Conservation (phyloP, 2,888 invertebrate species). For the Hermaeophaga mercurialis region DNA sequence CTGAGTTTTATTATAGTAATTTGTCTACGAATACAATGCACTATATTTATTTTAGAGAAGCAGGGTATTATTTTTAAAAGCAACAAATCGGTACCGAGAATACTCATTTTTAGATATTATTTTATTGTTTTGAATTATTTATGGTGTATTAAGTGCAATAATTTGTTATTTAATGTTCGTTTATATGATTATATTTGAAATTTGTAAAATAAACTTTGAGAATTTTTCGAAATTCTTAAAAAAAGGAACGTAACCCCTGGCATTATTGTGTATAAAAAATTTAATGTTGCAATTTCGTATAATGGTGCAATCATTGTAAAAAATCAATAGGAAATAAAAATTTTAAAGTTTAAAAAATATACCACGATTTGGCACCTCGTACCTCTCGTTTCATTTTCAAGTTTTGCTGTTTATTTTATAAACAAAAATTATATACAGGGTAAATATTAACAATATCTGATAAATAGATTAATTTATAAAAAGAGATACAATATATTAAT, state of each 20-base stretch:
- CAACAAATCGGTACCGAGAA: conserved; percentile 38
- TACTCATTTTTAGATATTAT: conserved; percentile 31
- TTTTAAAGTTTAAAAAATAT: conserved; percentile 43
- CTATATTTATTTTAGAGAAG: no score
- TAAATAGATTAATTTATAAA: conserved; percentile 53
- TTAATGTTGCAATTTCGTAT: conserved; percentile 56
- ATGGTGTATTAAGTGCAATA: conserved; percentile 38
- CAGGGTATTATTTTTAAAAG: conserved; percentile 31
- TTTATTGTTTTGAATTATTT: conserved; percentile 20
- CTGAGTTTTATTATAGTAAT: no score
- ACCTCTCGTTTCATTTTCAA: conserved; percentile 39
- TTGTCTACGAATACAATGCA: no score
- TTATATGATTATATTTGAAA: conserved; percentile 32
- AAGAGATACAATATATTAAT: conserved; percentile 39
- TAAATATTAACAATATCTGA: conserved; percentile 55
- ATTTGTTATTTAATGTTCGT: conserved; percentile 31
- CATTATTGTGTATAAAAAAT: conserved; percentile 57
- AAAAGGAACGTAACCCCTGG: conserved; percentile 59
- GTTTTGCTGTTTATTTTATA: conserved; percentile 24
- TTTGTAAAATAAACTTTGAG: conserved; percentile 31
- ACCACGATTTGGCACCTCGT: conserved; percentile 52
- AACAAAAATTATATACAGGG: conserved; percentile 51
- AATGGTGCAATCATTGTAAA: conserved; percentile 57
- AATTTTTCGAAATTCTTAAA: conserved; percentile 39
- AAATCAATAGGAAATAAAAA: conserved; percentile 46